A percentile compares a stretch with the other conserved stretches of the same genome.
Evolutionary conservation across 1,140 invertebrate species (phyloP).

Genomic region (Zaprionus davidi): DNA sequence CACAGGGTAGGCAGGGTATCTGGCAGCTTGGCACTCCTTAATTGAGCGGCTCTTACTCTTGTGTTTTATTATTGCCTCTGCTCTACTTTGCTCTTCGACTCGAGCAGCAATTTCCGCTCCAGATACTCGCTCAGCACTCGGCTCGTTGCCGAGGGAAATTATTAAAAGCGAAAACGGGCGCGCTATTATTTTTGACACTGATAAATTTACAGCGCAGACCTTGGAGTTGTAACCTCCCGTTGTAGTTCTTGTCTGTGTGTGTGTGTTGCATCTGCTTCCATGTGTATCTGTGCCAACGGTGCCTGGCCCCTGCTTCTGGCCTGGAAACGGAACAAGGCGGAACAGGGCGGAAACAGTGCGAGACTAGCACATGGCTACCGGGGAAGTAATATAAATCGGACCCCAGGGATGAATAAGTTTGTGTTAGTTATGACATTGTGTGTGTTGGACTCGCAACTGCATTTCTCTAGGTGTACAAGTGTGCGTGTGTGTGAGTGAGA

Average conservation of each 20-base stretch:
- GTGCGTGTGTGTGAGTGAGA: constrained; percentile 5
- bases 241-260: constrained; percentile 1
- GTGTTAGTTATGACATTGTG: constrained; percentile 77
- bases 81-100: constrained; percentile 33
- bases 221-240: constrained; percentile 67
- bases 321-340: not conserved
- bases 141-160: constrained; percentile 73
- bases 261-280: constrained; percentile 22
- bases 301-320: constrained; percentile 2
- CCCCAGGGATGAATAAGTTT: constrained; percentile 79
- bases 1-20: not conserved
- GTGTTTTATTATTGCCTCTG: constrained; percentile 33
- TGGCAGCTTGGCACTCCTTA: not conserved
- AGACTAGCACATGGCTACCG: constrained; percentile 53
- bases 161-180: constrained; percentile 80
- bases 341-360: not conserved
- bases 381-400: constrained; percentile 81
- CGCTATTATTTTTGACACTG: constrained; percentile 82
- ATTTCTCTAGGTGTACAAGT: constrained; percentile 14
- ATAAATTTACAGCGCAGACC: constrained; percentile 76
- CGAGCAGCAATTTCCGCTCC: constrained; percentile 80
- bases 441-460: constrained; percentile 40
- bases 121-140: constrained; percentile 60
- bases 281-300: constrained; percentile 23
- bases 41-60: constrained; percentile 17